Percentiles rank a stretch among this genome's conserved stretches.
Conservation (phyloP, 2,113 vertebrate genomes). For the Lichenostomus cassidix region DNA sequence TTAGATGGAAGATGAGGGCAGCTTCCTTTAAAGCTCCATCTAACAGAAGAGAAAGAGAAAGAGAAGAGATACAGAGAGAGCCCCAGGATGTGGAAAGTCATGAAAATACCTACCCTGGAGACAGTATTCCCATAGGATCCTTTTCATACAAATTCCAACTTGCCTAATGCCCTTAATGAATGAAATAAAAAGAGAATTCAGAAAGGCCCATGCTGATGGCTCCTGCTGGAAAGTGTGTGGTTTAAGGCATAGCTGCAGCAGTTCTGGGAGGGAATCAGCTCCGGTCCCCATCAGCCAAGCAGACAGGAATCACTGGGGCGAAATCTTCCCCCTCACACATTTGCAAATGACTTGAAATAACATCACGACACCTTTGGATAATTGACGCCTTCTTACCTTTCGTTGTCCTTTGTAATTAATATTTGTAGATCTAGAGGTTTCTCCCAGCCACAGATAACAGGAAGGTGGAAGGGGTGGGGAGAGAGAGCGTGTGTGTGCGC, state of each 20-base stretch:
- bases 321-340: conserved; percentile 71
- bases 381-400: conserved; percentile 79
- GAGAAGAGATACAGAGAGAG: conserved; percentile 1
- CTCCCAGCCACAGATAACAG: conserved; percentile 68
- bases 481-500: conserved; percentile 6
- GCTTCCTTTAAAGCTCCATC: conserved; percentile 56
- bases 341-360: conserved; percentile 71
- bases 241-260: conserved; percentile 73
- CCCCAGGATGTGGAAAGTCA: conserved; percentile 58
- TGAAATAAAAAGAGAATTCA: conserved; percentile 71
- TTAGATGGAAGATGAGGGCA: conserved; percentile 56
- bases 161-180: conserved; percentile 65
- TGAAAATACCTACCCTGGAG: conserved; percentile 67
- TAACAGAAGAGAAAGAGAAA: conserved; percentile 51
- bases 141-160: conserved; percentile 50
- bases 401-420: conserved; percentile 75
- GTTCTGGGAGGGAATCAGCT: conserved; percentile 63
- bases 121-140: conserved; percentile 68
- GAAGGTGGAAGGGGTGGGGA: conserved; percentile 65
- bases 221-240: conserved; percentile 71
- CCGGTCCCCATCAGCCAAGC: conserved; percentile 72
- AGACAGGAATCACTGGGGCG: conserved; percentile 70
- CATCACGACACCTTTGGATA: conserved; percentile 73
- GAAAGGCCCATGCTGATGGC: conserved; percentile 71
- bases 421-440: conserved; percentile 75